A percentile compares a stretch with the other conserved stretches of the same genome.
These are phyloP conservation scores for Spinus pinus DNA, from an alignment of 2,797 vertebrate species.

Conservation along the genomic window DNA sequence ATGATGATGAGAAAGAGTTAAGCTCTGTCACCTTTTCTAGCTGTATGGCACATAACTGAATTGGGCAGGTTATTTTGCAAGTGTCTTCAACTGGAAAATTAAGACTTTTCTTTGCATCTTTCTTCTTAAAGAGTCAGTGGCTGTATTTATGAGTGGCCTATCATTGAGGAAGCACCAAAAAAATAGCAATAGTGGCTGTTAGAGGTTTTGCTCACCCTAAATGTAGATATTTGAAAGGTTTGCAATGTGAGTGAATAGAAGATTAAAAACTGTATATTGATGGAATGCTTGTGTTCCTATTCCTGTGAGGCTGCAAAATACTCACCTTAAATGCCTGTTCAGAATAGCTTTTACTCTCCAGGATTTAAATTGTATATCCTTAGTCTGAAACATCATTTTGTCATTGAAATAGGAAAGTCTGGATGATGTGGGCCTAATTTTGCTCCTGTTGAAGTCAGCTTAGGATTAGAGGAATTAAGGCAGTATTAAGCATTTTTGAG, in stretches of 20 bases:
- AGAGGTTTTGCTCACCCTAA: not conserved
- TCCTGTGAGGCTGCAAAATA: not conserved
- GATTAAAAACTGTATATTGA: not conserved
- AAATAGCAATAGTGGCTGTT: not conserved
- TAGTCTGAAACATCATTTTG: not conserved
- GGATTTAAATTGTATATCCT: not conserved
- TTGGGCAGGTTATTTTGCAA: conserved; percentile 41
- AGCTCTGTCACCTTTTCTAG: not conserved
- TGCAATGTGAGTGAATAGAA: not conserved
- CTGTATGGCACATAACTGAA: not conserved
- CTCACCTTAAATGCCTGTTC: not conserved
- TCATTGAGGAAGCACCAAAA: not conserved
- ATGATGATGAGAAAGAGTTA: not conserved
- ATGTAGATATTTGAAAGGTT: not conserved
- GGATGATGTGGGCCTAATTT: not conserved
- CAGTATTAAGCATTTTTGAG: not conserved
- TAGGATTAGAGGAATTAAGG: not conserved
- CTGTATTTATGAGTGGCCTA: not conserved
- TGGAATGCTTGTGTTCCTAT: not conserved
- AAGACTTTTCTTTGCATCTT: conserved; percentile 10
- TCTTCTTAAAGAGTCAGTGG: not conserved
- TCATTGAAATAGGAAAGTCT: not conserved
- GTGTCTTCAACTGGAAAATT: conserved; percentile 54
- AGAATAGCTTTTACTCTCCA: not conserved
- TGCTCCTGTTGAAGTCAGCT: not conserved